phyloP scores from a whole-genome alignment of 2,797 vertebrate genomes.

The Percopsis omiscomaycus region DNA sequence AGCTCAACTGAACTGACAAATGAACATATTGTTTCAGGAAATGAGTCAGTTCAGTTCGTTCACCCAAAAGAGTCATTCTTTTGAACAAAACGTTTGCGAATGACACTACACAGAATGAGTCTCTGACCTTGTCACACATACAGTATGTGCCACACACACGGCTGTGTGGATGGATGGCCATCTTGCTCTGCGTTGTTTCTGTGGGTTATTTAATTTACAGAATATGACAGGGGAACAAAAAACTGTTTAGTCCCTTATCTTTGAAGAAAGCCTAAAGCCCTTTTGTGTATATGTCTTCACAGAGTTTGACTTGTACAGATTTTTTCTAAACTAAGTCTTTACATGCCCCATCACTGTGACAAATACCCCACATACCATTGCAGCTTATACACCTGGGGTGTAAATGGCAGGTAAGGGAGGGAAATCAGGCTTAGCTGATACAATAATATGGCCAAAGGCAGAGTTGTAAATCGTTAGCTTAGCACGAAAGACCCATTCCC shows the following conservation, averaged over 20 bases:
- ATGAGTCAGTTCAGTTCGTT: too few species aligned
- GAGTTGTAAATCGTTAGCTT: slow-evolving; percentile 40
- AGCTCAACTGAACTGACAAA: too few species aligned
- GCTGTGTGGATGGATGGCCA: too few species aligned
- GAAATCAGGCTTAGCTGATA: slow-evolving; percentile 32
- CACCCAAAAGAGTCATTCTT: too few species aligned
- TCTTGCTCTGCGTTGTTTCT: too few species aligned
- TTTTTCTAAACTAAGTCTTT: slow-evolving; percentile 38
- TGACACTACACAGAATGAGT: too few species aligned
- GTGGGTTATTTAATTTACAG: too few species aligned
- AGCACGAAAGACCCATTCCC: slow-evolving; percentile 13
- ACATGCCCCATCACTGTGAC: slow-evolving; percentile 46
- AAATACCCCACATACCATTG: slow-evolving; percentile 49
- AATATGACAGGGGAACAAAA: not conserved
- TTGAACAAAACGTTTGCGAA: too few species aligned
- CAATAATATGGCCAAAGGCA: slow-evolving; percentile 25
- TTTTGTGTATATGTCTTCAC: not conserved
- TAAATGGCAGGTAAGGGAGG: slow-evolving; percentile 30
- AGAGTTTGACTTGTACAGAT: slow-evolving; percentile 12
- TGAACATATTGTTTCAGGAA: too few species aligned
- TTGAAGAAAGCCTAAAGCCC: not conserved
- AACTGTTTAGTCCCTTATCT: not conserved
- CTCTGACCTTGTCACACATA: too few species aligned
- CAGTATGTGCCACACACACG: too few species aligned
- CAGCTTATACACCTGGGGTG: slow-evolving; percentile 44